Percentiles rank a stretch among this genome's conserved stretches.
Evolutionary conservation across 2,888 invertebrate genomes (phyloP).

Genomic region (Rhagophthalmus giganteus): DNA sequence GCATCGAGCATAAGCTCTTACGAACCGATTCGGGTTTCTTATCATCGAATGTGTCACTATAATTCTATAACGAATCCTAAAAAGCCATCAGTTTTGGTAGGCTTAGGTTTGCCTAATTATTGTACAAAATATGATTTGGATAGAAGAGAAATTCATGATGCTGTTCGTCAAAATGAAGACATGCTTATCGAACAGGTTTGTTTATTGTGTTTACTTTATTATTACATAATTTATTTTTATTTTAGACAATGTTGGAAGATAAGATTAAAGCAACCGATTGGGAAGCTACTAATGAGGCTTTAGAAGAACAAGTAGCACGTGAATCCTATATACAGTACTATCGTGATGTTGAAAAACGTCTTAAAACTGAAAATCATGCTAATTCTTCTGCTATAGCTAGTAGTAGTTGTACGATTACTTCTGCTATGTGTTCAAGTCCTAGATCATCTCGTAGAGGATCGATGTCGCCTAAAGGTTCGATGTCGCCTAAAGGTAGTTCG

Average conservation of each 20-base stretch:
- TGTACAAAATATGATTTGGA: conserved; percentile 72
- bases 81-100: conserved; percentile 79
- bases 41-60: conserved; percentile 85
- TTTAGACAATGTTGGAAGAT: conserved; percentile 84
- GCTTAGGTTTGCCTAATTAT: conserved; percentile 79
- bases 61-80: conserved; percentile 87
- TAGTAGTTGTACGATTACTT: conserved; percentile 53
- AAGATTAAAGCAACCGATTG: conserved; percentile 87
- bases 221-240: no score
- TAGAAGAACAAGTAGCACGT: conserved; percentile 83
- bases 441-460: conserved; percentile 49
- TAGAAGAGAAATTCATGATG: conserved; percentile 71
- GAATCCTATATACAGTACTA: conserved; percentile 79
- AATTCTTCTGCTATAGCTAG: conserved; percentile 38
- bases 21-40: conserved; percentile 80
- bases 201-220: no score
- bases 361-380: conserved; percentile 50
- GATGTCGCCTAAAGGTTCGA: conserved; percentile 51
- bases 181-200: conserved; percentile 80
- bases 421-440: conserved; percentile 48
- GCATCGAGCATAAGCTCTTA: conserved; percentile 74
- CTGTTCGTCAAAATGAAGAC: conserved; percentile 76
- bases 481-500: conserved; percentile 48
- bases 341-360: conserved; percentile 51
- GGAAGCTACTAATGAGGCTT: conserved; percentile 90